A percentile compares a stretch with the other conserved stretches of the same genome.
These are phyloP conservation scores for Martes martes DNA, from an alignment of 2,113 vertebrate species.

Conservation along the genomic window DNA sequence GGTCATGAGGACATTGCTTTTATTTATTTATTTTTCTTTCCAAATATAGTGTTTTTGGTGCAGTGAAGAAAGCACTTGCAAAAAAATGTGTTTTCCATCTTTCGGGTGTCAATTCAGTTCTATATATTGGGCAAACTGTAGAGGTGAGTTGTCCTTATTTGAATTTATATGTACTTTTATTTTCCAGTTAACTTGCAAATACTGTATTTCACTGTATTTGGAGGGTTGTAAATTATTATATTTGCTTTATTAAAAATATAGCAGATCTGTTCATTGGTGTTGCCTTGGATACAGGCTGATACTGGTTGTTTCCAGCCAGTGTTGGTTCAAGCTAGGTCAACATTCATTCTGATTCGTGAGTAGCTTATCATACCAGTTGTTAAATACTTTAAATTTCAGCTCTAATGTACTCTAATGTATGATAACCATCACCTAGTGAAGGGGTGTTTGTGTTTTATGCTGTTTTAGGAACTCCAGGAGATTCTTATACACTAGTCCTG, in stretches of 20 bases:
- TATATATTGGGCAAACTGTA: slow-evolving; percentile 52
- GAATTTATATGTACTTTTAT: not conserved
- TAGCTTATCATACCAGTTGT: not conserved
- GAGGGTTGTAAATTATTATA: not conserved
- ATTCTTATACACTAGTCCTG: not conserved
- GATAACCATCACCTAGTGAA: not conserved
- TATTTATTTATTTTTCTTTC: not conserved
- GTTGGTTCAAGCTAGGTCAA: not conserved
- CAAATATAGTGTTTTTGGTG: slow-evolving; percentile 68
- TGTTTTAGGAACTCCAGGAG: not conserved
- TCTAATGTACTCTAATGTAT: not conserved
- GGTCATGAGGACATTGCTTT: not conserved
- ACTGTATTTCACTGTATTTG: not conserved
- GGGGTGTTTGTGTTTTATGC: not conserved
- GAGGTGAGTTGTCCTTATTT: slow-evolving; percentile 46
- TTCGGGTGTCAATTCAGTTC: slow-evolving; percentile 4
- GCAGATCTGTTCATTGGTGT: not conserved
- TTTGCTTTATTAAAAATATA: slow-evolving; percentile 17
- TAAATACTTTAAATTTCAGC: slow-evolving; percentile 23
- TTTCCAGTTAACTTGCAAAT: not conserved
- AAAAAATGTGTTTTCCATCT: slow-evolving; percentile 47
- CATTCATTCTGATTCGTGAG: not conserved
- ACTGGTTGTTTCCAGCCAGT: not conserved
- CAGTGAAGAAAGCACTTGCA: slow-evolving; percentile 24
- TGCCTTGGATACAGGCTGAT: not conserved